A percentile compares a stretch with the other conserved stretches of the same genome.
Evolutionary conservation across 2,888 invertebrate genomes (phyloP).

Genomic region (Chaetoderma sp.): DNA sequence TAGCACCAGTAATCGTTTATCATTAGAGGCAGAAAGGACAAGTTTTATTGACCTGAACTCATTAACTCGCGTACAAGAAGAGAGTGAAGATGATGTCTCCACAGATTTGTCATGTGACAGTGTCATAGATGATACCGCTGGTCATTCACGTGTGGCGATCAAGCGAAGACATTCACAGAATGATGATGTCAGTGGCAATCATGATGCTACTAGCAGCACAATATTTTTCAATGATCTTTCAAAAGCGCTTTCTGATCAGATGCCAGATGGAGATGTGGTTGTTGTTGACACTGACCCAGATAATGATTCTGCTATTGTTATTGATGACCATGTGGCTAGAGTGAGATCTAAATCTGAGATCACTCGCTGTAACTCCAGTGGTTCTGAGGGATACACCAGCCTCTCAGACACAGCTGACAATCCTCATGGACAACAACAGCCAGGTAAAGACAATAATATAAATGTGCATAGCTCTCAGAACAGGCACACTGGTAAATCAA

Average conservation of each 20-base stretch:
- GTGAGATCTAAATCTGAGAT: conserved; percentile 18
- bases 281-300: not conserved
- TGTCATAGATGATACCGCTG: not conserved
- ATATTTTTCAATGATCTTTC: not conserved
- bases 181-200: not conserved
- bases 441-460: not conserved
- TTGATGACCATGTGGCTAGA: not conserved
- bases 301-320: not conserved
- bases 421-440: conserved; percentile 19
- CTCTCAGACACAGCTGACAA: conserved; percentile 31
- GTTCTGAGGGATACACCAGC: conserved; percentile 38
- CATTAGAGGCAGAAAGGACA: too few relatives aligned
- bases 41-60: not conserved
- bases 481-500: not conserved
- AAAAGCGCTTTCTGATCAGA: not conserved
- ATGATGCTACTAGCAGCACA: not conserved
- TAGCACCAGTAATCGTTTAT: not conserved
- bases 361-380: conserved; percentile 36
- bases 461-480: too few relatives aligned
- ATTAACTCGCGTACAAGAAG: not conserved
- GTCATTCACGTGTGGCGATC: too few relatives aligned
- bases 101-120: too few relatives aligned
- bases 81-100: not conserved
- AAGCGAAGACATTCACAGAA: conserved; percentile 1
- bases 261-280: not conserved